Evolutionary conservation across 1,140 invertebrate genomes (phyloP).

Genomic region (Hypothenemus hampei): DNA sequence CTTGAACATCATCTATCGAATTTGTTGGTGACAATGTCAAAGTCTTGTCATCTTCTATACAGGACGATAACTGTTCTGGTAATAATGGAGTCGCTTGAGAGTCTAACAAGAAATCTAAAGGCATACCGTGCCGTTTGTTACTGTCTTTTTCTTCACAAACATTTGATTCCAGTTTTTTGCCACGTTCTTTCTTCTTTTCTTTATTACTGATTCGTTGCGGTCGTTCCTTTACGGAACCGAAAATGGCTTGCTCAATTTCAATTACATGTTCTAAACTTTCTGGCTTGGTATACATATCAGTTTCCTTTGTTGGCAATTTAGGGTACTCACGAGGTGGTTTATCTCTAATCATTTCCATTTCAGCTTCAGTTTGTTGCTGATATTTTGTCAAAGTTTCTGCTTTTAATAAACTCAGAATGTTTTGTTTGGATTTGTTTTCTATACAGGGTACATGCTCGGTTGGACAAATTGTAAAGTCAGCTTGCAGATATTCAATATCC

Average conservation of each 20-base stretch:
- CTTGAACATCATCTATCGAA: constrained; percentile 39
- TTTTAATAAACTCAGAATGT: constrained; percentile 12
- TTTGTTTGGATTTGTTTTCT: background rate
- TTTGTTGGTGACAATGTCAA: constrained; percentile 32
- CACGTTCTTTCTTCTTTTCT: constrained; percentile 16
- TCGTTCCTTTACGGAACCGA: constrained; percentile 45
- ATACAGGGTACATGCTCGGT: background rate
- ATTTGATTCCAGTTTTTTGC: constrained; percentile 16
- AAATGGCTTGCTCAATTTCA: constrained; percentile 43
- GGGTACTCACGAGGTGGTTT: background rate
- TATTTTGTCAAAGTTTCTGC: constrained; percentile 20
- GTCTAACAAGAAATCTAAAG: constrained; percentile 31
- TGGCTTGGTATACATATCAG: no score
- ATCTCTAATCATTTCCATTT: constrained; percentile 3
- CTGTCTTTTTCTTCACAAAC: constrained; percentile 27
- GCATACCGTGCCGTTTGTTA: constrained; percentile 32
- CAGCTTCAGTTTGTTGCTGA: constrained; percentile 8
- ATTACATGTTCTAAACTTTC: background rate
- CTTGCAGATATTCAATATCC: constrained; percentile 17
- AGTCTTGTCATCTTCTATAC: constrained; percentile 3
- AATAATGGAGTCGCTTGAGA: constrained; percentile 14
- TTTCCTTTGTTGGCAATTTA: background rate
- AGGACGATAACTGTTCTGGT: background rate
- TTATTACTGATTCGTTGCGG: constrained; percentile 33
- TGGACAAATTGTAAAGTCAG: constrained; percentile 1